Evolutionary conservation across 1,140 invertebrate species (phyloP), one percentile per base, ranked within the genome.

Genomic region (Lerema accius): DNA sequence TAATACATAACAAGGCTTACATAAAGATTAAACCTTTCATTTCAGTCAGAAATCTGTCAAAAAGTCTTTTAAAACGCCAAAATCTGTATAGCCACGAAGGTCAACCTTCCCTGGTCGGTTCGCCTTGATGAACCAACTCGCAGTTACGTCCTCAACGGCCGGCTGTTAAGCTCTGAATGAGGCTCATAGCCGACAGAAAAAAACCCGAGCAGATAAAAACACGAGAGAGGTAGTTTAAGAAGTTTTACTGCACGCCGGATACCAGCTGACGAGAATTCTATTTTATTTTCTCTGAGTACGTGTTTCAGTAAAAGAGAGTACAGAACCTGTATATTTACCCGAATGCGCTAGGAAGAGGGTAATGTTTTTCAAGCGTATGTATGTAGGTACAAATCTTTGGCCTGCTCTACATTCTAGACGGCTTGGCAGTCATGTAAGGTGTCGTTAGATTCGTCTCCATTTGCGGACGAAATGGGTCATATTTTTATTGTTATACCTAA

Each of bases 121-220:
- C 73, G 59, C 67, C 69, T 68, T 78, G 81, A 84, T 84, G 76
- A 82, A 74, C 73, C 73, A 82, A 76, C 75, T 76, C 58, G 72
- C 75, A 67, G 79, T 80, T 73, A 80, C 72, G 75, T 75, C 67
- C 69, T 78, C 78, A 81, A 86, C 84, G 70, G 75, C 51, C 66
- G 67, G 76, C 75, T 79, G 79, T 86, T 82, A 83, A 83, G 75
- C 70, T 74, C 69, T 70, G 72, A 83, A 82, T 72, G 82, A 71
- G 48, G 67, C 68, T 75, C 73, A 74, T 69, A 67, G 67, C 26
- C 37, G 64, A 63, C 53, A 80, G 78, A 77, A 77, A 77, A 80
- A 63, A 49, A 58, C 40, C 49, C 49, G 19, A 72, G 42, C 45
- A 67, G 71, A 73, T 76, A 73, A 71, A 77, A 66, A 75, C 71